phyloP scores from a whole-genome alignment of 2,888 invertebrate species.

The Alsophila aescularia region DNA sequence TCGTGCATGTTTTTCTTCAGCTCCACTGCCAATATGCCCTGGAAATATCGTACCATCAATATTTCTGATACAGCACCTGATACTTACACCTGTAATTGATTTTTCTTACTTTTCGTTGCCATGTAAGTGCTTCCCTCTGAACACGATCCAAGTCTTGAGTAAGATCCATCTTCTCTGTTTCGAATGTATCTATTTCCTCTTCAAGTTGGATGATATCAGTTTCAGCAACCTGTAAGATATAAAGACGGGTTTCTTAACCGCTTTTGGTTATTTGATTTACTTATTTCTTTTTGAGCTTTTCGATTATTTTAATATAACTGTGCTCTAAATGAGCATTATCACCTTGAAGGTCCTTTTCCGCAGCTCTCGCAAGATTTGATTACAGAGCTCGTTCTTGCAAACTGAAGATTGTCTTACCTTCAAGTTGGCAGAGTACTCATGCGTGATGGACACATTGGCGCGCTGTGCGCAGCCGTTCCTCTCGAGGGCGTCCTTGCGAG shows the following conservation, averaged over 20 bases:
- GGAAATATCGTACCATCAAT: conserved; percentile 17
- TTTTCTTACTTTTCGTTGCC: conserved; percentile 89
- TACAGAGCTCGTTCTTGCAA: too few relatives aligned
- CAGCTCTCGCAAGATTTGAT: too few relatives aligned
- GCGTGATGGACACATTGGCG: conserved; percentile 83
- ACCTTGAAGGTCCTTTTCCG: too few relatives aligned
- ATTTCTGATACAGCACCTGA: not conserved
- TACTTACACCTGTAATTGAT: not conserved
- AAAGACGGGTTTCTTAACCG: not conserved
- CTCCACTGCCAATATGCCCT: conserved; percentile 87
- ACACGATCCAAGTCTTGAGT: conserved; percentile 86
- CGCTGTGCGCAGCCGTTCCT: conserved; percentile 84
- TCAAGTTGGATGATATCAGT: conserved; percentile 87
- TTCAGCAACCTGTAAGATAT: conserved; percentile 86
- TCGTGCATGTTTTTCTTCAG: conserved; percentile 87
- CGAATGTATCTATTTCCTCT: conserved; percentile 87
- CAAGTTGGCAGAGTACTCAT: conserved; percentile 81
- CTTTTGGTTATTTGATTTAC: too few relatives aligned
- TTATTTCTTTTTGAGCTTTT: too few relatives aligned
- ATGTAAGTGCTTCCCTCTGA: conserved; percentile 89
- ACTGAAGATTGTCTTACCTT: too few relatives aligned
- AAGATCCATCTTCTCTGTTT: conserved; percentile 86
- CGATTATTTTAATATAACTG: too few relatives aligned
- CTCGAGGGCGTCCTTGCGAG: conserved; percentile 85
- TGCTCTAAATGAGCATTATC: too few relatives aligned